Evolutionary conservation across 2,888 invertebrate genomes (phyloP), one percentile per base, ranked within the genome.

Genomic region (Drosophila greeni): DNA sequence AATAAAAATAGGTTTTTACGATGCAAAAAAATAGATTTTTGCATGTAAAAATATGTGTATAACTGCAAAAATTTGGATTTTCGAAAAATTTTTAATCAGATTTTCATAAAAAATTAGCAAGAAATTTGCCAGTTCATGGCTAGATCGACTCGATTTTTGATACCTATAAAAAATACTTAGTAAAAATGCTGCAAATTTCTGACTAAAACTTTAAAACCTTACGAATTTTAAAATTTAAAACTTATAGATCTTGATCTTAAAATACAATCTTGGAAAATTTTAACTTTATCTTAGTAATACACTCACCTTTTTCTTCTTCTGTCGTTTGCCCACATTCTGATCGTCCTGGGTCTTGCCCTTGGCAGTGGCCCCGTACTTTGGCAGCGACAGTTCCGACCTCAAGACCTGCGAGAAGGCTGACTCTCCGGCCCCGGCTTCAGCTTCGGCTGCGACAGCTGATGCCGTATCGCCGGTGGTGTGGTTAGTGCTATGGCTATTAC

Each of bases 311-410:
- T 77, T 77, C 52, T 81, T 81, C 49, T 83, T 81, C 43, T 74
- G 77, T 40, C 85, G 83, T 57, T 83, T 84, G 71, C 85, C 81
- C 16, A 81, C 85, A 65, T 84, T 80, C 52, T 81, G 81, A 49
- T 81, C 81, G 51, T 81, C 81, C 55, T 81, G 81, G 26, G 81
- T 82, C 58, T 84, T 84, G 40, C 85, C 85, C 39, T 77, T 84
- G 58, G 83, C 69, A 31, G 70, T 82, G 45, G 77, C 70, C 29
- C 75, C 77, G 14, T 75, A 62, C 20, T 64, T 53, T 29, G 66
- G 66, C 26, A 56, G 66, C 34, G 69, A 69, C 55, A 66, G 51
- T 56, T 68, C 59, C 29, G 69, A 61, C 5, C 67, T 66, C 9
- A 65, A 47, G 33, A 64, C 62, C 31, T 53, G 18, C 48, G 51